Evolutionary conservation across 2,113 vertebrate species (phyloP).

Genomic region (Mixornis gularis): DNA sequence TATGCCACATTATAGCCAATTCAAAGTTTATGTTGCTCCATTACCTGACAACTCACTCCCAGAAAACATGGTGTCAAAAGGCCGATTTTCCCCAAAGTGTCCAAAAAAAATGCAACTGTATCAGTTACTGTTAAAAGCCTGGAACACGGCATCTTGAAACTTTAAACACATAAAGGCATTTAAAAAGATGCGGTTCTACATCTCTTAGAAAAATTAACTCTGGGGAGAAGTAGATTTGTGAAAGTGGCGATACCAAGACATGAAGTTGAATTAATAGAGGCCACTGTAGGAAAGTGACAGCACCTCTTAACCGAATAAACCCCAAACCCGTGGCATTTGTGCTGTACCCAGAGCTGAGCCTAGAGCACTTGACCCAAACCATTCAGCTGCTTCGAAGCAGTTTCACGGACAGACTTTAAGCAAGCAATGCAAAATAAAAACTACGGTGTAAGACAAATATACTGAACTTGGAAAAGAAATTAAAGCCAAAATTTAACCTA

Average conservation of each 20-base stretch:
- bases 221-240: background rate
- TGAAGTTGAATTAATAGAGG: background rate
- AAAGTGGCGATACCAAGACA: background rate
- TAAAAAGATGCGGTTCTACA: background rate
- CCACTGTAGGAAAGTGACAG: background rate
- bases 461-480: background rate
- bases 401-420: background rate
- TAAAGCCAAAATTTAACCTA: background rate
- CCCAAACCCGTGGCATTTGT: fast-evolving
- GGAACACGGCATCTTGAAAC: background rate
- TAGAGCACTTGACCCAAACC: background rate
- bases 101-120: background rate
- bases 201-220: background rate
- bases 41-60: background rate
- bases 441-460: background rate
- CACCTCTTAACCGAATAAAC: background rate
- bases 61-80: background rate
- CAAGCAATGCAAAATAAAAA: background rate
- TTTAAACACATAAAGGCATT: background rate
- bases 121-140: background rate
- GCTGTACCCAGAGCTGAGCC: background rate
- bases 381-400: background rate
- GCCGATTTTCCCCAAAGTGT: background rate
- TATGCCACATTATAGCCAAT: background rate
- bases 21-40: background rate